Evolutionary conservation across 1,140 invertebrate genomes (phyloP), one percentile per base, ranked within the genome.

Genomic region (Nylanderia fulva): DNA sequence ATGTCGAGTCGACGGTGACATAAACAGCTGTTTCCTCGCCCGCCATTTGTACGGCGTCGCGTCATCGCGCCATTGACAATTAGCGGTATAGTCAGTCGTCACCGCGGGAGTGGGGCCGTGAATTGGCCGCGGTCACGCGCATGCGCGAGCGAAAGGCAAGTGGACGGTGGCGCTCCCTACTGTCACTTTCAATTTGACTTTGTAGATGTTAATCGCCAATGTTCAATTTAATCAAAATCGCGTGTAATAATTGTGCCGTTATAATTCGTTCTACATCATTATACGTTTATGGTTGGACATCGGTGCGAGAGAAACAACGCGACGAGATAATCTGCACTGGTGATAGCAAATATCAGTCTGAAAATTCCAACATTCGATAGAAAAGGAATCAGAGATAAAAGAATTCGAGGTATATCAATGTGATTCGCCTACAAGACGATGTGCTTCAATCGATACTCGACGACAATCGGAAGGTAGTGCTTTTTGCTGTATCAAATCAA

Each of bases 11-110:
- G 61, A 45, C 77, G 72, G 13, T 54, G 21, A 56, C 58, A 7
- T 60, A 84, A 90, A 90, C 88, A 90, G 88, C 88, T 90, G 88
- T 89, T 90, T 89, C 82, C 82, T 87, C 82, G 39, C 63, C 69
- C 85, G 76, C 88, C 88, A 89, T 90, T 89, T 85, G 33, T 72
- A 36, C 33, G 64, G 24, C 83, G 69, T 64, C 80, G 68, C 42
- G 29, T 63, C 75, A 60, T 71, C 45, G 52, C 86, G 54, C 74
- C 66, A 82, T 88, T 85, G 86, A 88, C 85, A 88, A 80, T 80
- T 80, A 76, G 74, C 60, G 45, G n/a, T n/a, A 11, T 4, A 7
- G 29, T 27, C 29, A 48, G 45, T 2, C 39, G 39, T 42, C 39
- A 11, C n/a, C n/a, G n/a, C n/a, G n/a, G n/a, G n/a, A n/a, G n/a